Evolutionary conservation across 2,113 vertebrate genomes (phyloP).

Genomic region (Hiodon alosoides): DNA sequence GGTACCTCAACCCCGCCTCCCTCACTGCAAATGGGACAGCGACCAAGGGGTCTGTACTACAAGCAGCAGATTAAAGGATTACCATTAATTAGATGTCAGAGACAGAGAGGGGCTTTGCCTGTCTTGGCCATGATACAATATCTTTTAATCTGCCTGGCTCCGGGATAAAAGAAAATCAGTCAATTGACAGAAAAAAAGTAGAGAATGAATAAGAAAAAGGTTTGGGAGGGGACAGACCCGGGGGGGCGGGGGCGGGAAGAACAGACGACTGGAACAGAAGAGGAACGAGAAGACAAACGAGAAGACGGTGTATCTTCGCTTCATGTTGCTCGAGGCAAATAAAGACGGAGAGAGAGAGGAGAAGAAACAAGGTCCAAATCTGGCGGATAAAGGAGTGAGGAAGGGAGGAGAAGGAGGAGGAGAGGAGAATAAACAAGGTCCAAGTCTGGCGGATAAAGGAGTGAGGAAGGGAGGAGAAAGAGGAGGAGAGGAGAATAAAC

Average conservation of each 20-base stretch:
- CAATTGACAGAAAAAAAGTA: slow-evolving; percentile 64
- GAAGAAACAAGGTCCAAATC: background rate
- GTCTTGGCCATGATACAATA: slow-evolving; percentile 75
- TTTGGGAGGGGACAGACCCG: slow-evolving; percentile 47
- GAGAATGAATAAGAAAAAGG: slow-evolving; percentile 34
- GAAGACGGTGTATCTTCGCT: slow-evolving; percentile 17
- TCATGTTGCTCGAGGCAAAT: slow-evolving; percentile 47
- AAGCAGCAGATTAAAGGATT: slow-evolving; percentile 81
- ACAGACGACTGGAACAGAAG: slow-evolving; percentile 30
- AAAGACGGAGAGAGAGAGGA: background rate
- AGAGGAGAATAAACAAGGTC: slow-evolving; percentile 34
- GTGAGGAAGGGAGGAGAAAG: slow-evolving; percentile 38
- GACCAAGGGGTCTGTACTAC: slow-evolving; percentile 57
- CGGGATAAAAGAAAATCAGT: slow-evolving; percentile 75
- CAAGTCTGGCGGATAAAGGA: slow-evolving; percentile 44
- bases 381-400: slow-evolving; percentile 45
- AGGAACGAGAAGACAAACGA: slow-evolving; percentile 38
- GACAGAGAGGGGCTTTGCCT: slow-evolving; percentile 70
- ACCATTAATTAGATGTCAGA: slow-evolving; percentile 77
- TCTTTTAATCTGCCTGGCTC: slow-evolving; percentile 73
- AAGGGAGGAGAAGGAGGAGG: slow-evolving; percentile 36
- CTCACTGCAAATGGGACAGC: slow-evolving; percentile 63
- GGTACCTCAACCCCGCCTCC: slow-evolving; percentile 34
- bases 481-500: slow-evolving; percentile 33
- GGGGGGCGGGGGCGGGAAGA: slow-evolving; percentile 37